Percentiles rank a stretch among this genome's conserved stretches.
These are phyloP conservation scores for Melopsittacus undulatus DNA, from an alignment of 2,797 vertebrate genomes.

Conservation along the genomic window DNA sequence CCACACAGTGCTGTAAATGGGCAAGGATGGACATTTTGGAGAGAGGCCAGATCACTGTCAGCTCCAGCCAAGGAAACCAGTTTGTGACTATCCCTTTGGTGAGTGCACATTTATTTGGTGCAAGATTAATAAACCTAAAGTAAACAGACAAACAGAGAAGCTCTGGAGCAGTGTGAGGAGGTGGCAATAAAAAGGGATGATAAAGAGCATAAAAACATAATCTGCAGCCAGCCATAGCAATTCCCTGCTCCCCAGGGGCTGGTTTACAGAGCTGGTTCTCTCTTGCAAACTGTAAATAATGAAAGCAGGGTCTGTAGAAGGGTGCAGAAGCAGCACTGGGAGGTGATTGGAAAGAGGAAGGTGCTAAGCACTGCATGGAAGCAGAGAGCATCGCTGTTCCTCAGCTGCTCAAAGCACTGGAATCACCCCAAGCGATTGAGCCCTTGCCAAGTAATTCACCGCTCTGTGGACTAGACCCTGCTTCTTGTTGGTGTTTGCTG, in stretches of 20 bases:
- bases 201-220: background rate
- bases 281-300: background rate
- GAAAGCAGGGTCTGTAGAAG: background rate
- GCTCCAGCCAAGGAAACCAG: background rate
- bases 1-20: background rate
- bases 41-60: background rate
- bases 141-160: background rate
- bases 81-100: background rate
- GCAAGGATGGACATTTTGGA: background rate
- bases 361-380: background rate
- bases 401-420: background rate
- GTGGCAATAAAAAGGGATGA: slow-evolving; percentile 25
- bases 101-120: background rate
- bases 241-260: background rate
- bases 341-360: background rate
- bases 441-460: slow-evolving; percentile 28
- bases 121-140: background rate
- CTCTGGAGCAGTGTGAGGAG: background rate
- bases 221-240: slow-evolving; percentile 11
- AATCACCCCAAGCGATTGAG: slow-evolving; percentile 4
- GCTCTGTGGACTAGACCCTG: background rate
- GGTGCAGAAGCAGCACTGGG: background rate
- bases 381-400: background rate
- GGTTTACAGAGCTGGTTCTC: slow-evolving; percentile 27
- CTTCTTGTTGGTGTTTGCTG: slow-evolving; percentile 5